Conservation (phyloP, 1,140 invertebrate species). For the Brachionus asplanchnoidis region DNA sequence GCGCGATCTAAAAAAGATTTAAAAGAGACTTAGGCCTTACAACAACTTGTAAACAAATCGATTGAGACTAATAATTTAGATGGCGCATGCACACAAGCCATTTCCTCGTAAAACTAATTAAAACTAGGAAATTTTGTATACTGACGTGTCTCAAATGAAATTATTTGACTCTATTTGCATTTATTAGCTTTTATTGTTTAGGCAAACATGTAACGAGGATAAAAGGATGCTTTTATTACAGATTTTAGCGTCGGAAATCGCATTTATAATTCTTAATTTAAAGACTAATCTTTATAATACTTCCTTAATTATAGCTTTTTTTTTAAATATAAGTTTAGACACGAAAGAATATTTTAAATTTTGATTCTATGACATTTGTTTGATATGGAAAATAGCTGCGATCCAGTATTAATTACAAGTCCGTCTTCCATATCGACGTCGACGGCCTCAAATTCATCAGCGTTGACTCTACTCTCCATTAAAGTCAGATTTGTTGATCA, state of each 20-base stretch:
- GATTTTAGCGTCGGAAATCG: background rate
- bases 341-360: background rate
- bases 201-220: background rate
- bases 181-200: slow-evolving; percentile 28
- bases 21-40: too few relatives aligned
- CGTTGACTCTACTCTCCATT: slow-evolving; percentile 65
- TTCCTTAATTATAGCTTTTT: background rate
- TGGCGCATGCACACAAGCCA: background rate
- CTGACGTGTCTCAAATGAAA: slow-evolving; percentile 1
- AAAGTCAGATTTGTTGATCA: slow-evolving; percentile 87
- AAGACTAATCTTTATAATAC: background rate
- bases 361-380: background rate
- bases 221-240: background rate
- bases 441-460: background rate
- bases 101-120: slow-evolving; percentile 1
- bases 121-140: background rate
- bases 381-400: slow-evolving; percentile 10
- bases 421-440: slow-evolving; percentile 6
- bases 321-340: slow-evolving; percentile 2
- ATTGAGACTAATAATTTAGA: slow-evolving; percentile 9
- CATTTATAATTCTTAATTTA: slow-evolving; percentile 13
- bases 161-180: background rate
- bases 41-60: background rate
- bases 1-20: background rate
- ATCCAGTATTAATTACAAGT: slow-evolving; percentile 21